phyloP scores from a whole-genome alignment of 2,797 vertebrate species.

The Artibeus lituratus region DNA sequence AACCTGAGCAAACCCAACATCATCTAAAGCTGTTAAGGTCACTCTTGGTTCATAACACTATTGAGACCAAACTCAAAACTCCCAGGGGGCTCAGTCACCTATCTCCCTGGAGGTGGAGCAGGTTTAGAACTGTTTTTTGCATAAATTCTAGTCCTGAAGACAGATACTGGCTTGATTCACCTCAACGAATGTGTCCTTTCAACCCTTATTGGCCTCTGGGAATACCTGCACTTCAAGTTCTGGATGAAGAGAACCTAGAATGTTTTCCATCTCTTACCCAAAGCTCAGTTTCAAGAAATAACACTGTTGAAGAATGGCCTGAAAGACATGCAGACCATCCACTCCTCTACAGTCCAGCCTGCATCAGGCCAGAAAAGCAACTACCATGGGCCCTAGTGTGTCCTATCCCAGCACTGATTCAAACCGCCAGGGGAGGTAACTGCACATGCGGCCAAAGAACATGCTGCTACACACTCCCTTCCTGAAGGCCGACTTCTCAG shows the following conservation, averaged over 20 bases:
- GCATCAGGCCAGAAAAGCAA: neutral
- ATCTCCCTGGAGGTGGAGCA: neutral
- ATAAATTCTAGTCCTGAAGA: neutral
- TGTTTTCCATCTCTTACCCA: neutral
- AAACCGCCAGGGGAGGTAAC: neutral
- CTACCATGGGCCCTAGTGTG: neutral
- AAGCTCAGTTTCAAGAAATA: slow-evolving; percentile 40
- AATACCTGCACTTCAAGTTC: neutral
- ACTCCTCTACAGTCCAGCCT: neutral
- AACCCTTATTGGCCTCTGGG: neutral
- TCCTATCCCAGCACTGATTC: neutral
- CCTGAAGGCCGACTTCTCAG: neutral
- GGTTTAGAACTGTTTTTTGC: neutral
- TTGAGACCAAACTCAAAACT: accelerated
- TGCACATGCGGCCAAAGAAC: neutral
- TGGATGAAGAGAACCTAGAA: slow-evolving; percentile 14
- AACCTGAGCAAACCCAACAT: neutral
- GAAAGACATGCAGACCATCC: neutral
- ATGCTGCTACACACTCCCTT: too few relatives aligned
- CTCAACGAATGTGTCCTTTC: neutral
- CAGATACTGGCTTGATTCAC: neutral
- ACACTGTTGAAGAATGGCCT: neutral
- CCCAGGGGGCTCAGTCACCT: neutral
- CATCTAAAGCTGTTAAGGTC: neutral
- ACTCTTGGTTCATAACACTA: neutral